Base-by-base conservation (phyloP, 1,140 invertebrate species). In the Neodiprion virginianus region DNA sequence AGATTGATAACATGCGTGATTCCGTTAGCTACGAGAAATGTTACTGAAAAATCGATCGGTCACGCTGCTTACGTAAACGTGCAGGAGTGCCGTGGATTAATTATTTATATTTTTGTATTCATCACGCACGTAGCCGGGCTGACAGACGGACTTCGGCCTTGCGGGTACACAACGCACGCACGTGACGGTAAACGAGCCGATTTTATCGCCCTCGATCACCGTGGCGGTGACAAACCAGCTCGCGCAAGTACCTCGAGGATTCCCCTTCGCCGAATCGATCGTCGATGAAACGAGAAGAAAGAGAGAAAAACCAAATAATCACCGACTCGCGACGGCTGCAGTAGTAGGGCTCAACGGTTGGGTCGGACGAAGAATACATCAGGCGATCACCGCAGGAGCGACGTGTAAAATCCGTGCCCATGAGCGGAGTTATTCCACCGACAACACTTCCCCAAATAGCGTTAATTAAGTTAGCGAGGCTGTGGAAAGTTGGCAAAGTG, bases 121-220 rank as follows among this genome's bases (percentile, higher is more conserved):
- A 61, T 61, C 3, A 11, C 53, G 53, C n/a, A 40, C 28, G 28
- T 5, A 40, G 28, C 2, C 28, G 5, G 28, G 5, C 28, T 40
- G 28, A 40, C 28, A 40, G 28, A 40, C 28, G 0, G 28, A 40
- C 28, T 40, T 40, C 28, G 28, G 28, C 28, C 28, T 40, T 5
- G 28, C 28, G 5, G n/a, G 8, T 61, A 14, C 8, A 61, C n/a
- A 9, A 11, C 53, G 53, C n/a, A 40, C 28, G 28, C 53, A 61
- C 53, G 53, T 61, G 53, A 17, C n/a, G n/a, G 53, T 61, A 61
- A 61, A 61, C 53, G 53, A 61, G 53, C 53, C 53, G 53, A 12
- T 61, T 61, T 40, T 61, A 14, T 61, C 11, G 11, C 53, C 3
- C 53, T 8, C 53, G 53, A 61, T 61, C n/a, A 5, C n/a, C 53